Evolutionary conservation across 2,888 invertebrate species (phyloP).

Genomic region (Gasteruption jaculator): DNA sequence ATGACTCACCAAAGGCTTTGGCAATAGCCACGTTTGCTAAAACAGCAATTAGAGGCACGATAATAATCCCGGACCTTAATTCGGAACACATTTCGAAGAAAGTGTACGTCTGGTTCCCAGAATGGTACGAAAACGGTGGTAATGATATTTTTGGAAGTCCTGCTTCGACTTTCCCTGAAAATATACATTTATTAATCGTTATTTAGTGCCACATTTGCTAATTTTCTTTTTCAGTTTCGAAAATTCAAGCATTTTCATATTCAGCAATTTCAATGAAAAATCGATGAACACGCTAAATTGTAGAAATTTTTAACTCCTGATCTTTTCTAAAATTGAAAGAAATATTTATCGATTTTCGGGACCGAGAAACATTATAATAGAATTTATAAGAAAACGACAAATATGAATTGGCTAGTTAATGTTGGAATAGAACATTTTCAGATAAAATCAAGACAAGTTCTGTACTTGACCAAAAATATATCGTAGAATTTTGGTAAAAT

Average conservation of each 20-base stretch:
- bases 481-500: no score
- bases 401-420: no score
- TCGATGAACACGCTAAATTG: no score
- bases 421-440: no score
- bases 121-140: conserved; percentile 64
- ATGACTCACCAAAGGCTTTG: conserved; percentile 78
- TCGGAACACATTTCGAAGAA: conserved; percentile 66
- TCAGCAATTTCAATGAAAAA: background rate
- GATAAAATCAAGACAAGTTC: no score
- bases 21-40: conserved; percentile 92
- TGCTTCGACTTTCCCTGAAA: conserved; percentile 60
- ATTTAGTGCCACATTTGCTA: background rate
- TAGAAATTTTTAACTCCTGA: no score
- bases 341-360: no score
- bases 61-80: conserved; percentile 72
- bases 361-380: no score
- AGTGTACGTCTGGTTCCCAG: conserved; percentile 60
- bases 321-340: no score
- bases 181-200: conserved; percentile 11
- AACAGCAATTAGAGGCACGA: conserved; percentile 82
- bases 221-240: background rate
- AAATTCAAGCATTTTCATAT: conserved; percentile 8
- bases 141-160: conserved; percentile 67
- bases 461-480: no score
- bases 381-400: no score